These are phyloP conservation scores for Bucorvus abyssinicus DNA, from an alignment of 2,797 vertebrate species.

Conservation along the genomic window DNA sequence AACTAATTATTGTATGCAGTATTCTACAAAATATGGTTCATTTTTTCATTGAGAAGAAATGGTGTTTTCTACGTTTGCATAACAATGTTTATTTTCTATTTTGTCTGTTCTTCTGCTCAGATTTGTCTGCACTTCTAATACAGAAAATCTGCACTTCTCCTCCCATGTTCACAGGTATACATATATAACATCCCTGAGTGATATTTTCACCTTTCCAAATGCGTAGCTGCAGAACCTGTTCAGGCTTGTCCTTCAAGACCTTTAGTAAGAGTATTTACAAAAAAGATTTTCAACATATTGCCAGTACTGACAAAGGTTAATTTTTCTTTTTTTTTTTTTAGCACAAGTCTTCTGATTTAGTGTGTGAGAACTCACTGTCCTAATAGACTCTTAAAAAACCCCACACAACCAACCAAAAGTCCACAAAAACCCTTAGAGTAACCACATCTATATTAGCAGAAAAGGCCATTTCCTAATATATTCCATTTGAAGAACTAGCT, in stretches of 20 bases:
- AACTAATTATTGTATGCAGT: neutral
- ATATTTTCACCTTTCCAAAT: neutral
- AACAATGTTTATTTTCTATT: neutral
- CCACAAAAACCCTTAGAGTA: fast-evolving
- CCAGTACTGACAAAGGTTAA: neutral
- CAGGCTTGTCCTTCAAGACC: neutral
- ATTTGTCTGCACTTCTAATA: neutral
- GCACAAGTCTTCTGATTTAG: neutral
- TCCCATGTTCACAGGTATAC: neutral
- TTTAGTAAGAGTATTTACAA: neutral
- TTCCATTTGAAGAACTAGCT: neutral
- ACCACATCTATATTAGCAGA: neutral
- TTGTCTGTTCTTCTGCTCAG: neutral
- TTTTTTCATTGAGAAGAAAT: neutral
- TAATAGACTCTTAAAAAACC: neutral
- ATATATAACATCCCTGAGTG: neutral
- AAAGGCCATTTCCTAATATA: neutral
- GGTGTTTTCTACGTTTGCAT: neutral
- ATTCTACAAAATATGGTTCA: neutral
- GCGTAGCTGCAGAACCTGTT: neutral
- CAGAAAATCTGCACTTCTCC: neutral
- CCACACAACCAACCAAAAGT: fast-evolving
- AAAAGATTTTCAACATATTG: neutral
- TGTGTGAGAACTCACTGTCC: neutral
- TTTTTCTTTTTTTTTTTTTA: neutral